Base-by-base conservation (phyloP, 92 coral and sea anemone genomes). In the Actinostola sp. region DNA sequence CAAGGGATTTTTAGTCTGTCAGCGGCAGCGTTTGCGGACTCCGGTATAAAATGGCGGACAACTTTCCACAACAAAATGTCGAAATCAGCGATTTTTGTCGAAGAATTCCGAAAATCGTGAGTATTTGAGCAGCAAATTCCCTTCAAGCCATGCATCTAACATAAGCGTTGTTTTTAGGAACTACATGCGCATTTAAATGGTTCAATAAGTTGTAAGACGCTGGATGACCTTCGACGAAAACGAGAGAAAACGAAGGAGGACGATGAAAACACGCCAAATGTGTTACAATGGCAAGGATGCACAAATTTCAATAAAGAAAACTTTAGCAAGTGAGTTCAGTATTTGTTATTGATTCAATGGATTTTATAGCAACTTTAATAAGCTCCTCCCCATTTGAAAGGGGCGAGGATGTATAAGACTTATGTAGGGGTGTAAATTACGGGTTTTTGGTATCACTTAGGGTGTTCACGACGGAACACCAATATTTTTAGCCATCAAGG, bases 181-280 rank as follows among this genome's bases (percentile, higher is more conserved):
- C 87, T 93, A 27, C 98, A 93, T 82, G 98, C 98, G 13, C 98
- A 93, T 62, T 82, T 93, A 66, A 93, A 93, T 73, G 98, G 98
- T 10, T 93, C 98, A 3, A 84, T 93, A 59, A 93, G 98, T 76
- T 31, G 83, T 35, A 78, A 78, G 46, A 93, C 96, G 19, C 79
- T 93, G 24, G 59, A 73, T 69, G 88, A 90, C 44, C 78, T 93
- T 68, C 79, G 91, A 1, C 32, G 79, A 45, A 57, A 62, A 41
- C 84, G 84, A 68, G 38, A 61, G 16, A 42, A 71, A 41, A 62
- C 34, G 49, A 50, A 10, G 34, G 23, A 50, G 15, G 45, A 77
- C 61, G 77, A 65, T 24, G 19, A 68, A 10, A 77, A 55, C 43
- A 54, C 25, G 13, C 81, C 83, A 0, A 78, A 62, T 39, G 60